A percentile compares a stretch with the other conserved stretches of the same genome.
Evolutionary conservation across 2,113 vertebrate genomes (phyloP).

Genomic region (Terrapene triunguis): DNA sequence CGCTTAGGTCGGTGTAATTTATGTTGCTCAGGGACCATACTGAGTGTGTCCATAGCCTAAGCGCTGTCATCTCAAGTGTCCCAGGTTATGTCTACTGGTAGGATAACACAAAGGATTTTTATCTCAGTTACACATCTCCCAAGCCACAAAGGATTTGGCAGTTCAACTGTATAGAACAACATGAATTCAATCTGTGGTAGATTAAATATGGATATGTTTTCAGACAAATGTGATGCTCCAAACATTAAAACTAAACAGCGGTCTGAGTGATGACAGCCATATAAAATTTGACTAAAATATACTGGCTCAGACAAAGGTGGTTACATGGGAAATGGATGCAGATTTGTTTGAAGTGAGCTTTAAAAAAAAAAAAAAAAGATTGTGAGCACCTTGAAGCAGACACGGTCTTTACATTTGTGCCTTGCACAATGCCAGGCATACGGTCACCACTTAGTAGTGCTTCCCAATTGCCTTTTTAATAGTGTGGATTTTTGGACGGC

Average conservation of each 20-base stretch:
- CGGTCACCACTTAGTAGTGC: not conserved
- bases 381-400: not conserved
- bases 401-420: not conserved
- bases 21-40: too few species aligned
- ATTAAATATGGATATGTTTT: not conserved
- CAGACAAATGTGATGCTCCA: not conserved
- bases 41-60: too few species aligned
- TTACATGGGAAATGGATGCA: not conserved
- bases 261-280: not conserved
- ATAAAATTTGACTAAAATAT: not conserved
- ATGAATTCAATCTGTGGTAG: not conserved
- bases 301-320: not conserved
- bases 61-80: not conserved
- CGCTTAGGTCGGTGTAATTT: too few species aligned
- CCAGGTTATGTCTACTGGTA: constrained; percentile 5
- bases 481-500: not conserved
- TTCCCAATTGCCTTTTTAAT: not conserved
- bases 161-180: not conserved
- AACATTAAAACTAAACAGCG: not conserved
- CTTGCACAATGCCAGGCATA: not conserved
- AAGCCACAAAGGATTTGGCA: constrained; percentile 37
- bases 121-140: not conserved
- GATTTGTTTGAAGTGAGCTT: not conserved
- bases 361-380: not conserved
- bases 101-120: not conserved